Evolutionary conservation across 1,140 invertebrate genomes (phyloP), one percentile per base, ranked within the genome.

Genomic region (Macrobrachium rosenbergii): DNA sequence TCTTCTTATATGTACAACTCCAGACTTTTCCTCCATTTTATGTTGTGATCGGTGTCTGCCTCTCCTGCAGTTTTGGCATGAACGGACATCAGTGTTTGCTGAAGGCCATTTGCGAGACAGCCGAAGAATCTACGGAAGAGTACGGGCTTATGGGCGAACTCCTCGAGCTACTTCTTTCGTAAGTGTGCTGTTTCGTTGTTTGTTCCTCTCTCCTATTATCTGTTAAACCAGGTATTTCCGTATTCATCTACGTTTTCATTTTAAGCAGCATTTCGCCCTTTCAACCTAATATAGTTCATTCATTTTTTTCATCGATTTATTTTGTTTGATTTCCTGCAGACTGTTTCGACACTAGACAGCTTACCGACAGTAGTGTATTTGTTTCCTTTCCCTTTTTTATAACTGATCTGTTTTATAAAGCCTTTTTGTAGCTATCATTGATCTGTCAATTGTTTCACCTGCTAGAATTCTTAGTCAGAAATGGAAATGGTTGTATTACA

Each of bases 31-130:
- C 21, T 21, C 21, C 17, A 2, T 17, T 77, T 2, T 28, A 43
- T 21, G 10, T 63, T 60, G 17, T 60, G 0, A 12, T 12, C 23
- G 58, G 21, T 3, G 28, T 23, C 16, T 19, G 6, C 14, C 23
- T 14, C 19, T 21, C 14, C 28, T 37, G 10, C 87, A 88, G 88
- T 21, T 60, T 88, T 23, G 88, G 88, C 8, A 64, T 88, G 59
- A 60, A 88, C 77, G 88, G 88, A 11, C 78, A 78, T 59, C 64
- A 82, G 52, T 88, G 88, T 60, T 43, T 88, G 19, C 82, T 88
- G 77, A 81, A 86, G 17, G 84, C 88, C 76, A 88, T 88, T 37
- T 88, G 88, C n/a, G 77, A 88, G 64, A 82, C 73, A 10, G 88
- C 88, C 2, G 88, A 88, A 23, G 64, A 23, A 3, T 64, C 88